Base-by-base conservation (phyloP, 2,888 invertebrate genomes). In the Stenichneumon culpator region DNA sequence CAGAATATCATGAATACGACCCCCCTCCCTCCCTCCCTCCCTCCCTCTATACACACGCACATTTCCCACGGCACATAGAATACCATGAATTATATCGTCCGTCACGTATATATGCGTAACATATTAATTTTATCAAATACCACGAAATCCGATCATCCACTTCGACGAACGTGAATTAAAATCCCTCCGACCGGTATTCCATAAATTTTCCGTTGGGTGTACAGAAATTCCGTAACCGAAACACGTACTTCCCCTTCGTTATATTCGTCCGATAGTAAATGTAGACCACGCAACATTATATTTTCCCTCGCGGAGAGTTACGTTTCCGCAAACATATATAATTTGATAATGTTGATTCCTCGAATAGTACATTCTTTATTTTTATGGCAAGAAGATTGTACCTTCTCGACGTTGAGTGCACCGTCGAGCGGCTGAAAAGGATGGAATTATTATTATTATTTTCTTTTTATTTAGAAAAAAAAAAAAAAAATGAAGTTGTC, bases 121-220 rank as follows among this genome's bases (percentile, higher is more conserved):
- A 36, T 65, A 65, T 32, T 9, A 28, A 65, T 65, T 36, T 28
- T 28, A n/a, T n/a, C 16, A 28, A 36, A 28, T 65, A 32, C 32
- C 65, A 36, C 39, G 44, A 16, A 72, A 72, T 72, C 54, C 36
- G 57, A 54, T 72, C 54, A 72, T 72, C 72, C 57, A 72, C 54
- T 57, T 39, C 54, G 36, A 32, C 22, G 28, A n/a, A 22, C 69
- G 69, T 50, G 50, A 54, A 72, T 72, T 72, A 39, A 72, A 72
- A 54, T 44, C 54, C 19, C n/a, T 60, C 4, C 72, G 32, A 14
- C 6, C n/a, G 28, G 52, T 14, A 50, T 69, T 50, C 69, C 14
- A 57, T 72, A 11, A 54, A 72, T 72, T 72, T 54, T 54, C 44
- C 57, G 14, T 69, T n/a, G 50, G 9, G 6, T 63, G 28, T 25